phyloP scores from a whole-genome alignment of 2,888 invertebrate species.

The Lasius platythorax region DNA sequence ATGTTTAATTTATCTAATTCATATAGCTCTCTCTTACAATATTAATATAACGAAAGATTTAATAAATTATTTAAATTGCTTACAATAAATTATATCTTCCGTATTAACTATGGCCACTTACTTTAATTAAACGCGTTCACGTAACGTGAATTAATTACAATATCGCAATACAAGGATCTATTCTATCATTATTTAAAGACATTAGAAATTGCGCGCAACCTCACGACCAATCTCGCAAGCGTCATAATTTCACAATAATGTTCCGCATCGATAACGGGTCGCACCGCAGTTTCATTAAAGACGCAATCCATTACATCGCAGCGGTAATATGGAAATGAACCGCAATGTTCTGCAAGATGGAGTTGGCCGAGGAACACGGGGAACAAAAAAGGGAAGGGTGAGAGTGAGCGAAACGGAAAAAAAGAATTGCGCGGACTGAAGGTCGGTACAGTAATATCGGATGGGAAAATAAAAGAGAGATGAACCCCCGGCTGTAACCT shows the following conservation, averaged over 20 bases:
- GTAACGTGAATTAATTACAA: slow-evolving; percentile 8
- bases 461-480: slow-evolving; percentile 37
- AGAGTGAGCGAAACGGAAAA: background rate
- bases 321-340: slow-evolving; percentile 64
- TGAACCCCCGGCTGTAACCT: slow-evolving; percentile 66
- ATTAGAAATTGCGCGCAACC: slow-evolving; percentile 28
- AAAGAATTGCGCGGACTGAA: background rate
- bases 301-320: slow-evolving; percentile 40
- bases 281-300: slow-evolving; percentile 46
- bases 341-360: slow-evolving; percentile 39
- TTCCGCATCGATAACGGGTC: slow-evolving; percentile 24
- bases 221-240: slow-evolving; percentile 14
- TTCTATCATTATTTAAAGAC: slow-evolving; percentile 18
- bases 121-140: slow-evolving; percentile 22
- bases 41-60: background rate
- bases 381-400: slow-evolving; percentile 11
- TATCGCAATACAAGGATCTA: background rate
- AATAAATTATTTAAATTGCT: background rate
- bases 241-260: slow-evolving; percentile 15
- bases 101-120: background rate
- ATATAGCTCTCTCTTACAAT: background rate
- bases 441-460: slow-evolving; percentile 15
- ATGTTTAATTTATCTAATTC: background rate
- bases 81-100: background rate
- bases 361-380: slow-evolving; percentile 16